Percentiles rank a stretch among this genome's conserved stretches.
Evolutionary conservation across 2,888 invertebrate species (phyloP).

Genomic region (Xylota segnis): DNA sequence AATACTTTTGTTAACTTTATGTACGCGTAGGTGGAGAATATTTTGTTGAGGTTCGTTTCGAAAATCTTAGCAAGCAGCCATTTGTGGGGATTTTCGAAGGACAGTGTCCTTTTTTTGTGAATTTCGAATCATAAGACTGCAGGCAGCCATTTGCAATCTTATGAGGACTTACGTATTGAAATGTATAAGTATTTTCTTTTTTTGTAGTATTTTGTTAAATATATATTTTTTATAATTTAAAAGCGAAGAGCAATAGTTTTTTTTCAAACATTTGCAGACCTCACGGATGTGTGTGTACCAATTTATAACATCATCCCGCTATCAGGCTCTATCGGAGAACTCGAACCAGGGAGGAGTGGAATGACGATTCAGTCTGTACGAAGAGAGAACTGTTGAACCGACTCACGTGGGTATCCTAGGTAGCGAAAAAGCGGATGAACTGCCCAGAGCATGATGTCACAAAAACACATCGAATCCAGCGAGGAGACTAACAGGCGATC

Average conservation of each 20-base stretch:
- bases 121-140: constrained; percentile 44
- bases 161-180: constrained; percentile 16
- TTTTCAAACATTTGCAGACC: neutral
- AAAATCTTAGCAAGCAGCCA: constrained; percentile 64
- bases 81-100: constrained; percentile 56
- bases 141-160: constrained; percentile 70
- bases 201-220: constrained; percentile 30
- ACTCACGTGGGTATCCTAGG: no score
- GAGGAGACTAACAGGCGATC: no score
- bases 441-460: no score
- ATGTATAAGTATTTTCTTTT: neutral
- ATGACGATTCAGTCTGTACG: no score
- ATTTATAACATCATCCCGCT: no score
- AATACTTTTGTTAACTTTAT: constrained; percentile 8
- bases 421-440: no score
- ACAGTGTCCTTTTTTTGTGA: neutral
- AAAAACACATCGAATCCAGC: no score
- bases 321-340: no score
- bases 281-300: no score
- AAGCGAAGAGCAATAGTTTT: neutral
- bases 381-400: no score
- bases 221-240: constrained; percentile 35
- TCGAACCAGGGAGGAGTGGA: no score
- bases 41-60: neutral
- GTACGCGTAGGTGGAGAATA: neutral